Evolutionary conservation across 2,888 invertebrate species (phyloP).

Genomic region (Liopterus haemorrhoidalis): DNA sequence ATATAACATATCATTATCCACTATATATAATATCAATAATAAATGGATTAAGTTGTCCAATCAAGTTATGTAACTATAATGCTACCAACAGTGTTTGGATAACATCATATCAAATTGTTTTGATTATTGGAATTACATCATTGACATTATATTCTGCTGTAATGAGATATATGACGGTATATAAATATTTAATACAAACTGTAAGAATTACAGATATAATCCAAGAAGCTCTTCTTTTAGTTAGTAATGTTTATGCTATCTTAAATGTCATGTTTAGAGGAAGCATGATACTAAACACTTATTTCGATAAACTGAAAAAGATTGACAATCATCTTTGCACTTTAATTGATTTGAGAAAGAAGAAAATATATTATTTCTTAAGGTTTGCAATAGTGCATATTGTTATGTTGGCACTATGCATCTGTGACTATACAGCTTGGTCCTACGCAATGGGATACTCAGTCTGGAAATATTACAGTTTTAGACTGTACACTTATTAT

Average conservation of each 20-base stretch:
- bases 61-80: constrained; percentile 13
- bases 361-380: constrained; percentile 6
- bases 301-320: constrained; percentile 16
- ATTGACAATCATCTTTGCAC: constrained; percentile 12
- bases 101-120: constrained; percentile 8
- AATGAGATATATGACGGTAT: constrained; percentile 5
- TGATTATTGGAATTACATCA: constrained; percentile 2
- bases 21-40: constrained; percentile 16
- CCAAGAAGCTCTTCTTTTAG: constrained; percentile 2
- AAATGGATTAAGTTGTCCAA: constrained; percentile 16
- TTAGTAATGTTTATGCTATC: constrained; percentile 12
- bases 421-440: constrained; percentile 16
- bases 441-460: neutral
- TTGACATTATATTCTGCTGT: neutral
- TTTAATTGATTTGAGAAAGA: constrained; percentile 13
- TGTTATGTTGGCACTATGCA: constrained; percentile 6
- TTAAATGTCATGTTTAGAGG: constrained; percentile 9
- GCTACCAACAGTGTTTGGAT: constrained; percentile 10
- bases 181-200: constrained; percentile 10
- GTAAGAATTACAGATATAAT: constrained; percentile 17
- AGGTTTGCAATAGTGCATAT: constrained; percentile 9
- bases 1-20: constrained; percentile 15
- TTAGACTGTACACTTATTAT: constrained; percentile 14
- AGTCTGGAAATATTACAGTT: constrained; percentile 13
- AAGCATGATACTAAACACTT: constrained; percentile 8